Base-by-base conservation (phyloP, 1,140 invertebrate genomes). In the Listronotus oregonensis region DNA sequence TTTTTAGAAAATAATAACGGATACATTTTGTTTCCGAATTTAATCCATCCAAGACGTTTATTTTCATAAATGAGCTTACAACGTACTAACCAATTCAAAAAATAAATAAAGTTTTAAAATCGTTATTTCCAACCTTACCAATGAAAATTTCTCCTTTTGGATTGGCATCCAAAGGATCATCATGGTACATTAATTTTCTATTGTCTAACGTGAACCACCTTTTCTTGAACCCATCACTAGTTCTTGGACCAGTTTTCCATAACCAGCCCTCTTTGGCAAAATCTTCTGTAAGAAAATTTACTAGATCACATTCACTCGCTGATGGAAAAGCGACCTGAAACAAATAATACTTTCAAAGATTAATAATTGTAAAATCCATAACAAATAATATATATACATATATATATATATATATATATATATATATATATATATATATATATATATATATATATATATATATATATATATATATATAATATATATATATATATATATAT, bases 101-200 rank as follows among this genome's bases (percentile, higher is more conserved):
- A n/a, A n/a, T n/a, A n/a, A n/a, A n/a, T n/a, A 27, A 27, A 27
- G 2, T 27, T 27, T 27, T 5, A 27, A 27, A 27, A 27, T 27
- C 5, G 21, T 27, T 3, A 27, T 8, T 34, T 31, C 40, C 5
- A 34, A n/a, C 72, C 77, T 75, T 69, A 84, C 83, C 86, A 66
- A 96, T 81, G 78, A 94, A 95, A 64, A 96, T 91, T 83, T 96
- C 93, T 60, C 93, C 93, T 82, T 94, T 95, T 0, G 94, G 90
- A 81, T 91, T 90, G 0, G 93, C 89, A 77, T 93, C 90, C 83
- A 88, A 71, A 0, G 91, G 89, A 76, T 94, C 91, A 75, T 93
- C 90, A 71, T 93, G 90, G 74, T 95, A 96, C 92, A 95, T 95
- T 21, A 97, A 81, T 80, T 95, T 95, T 54, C 93, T 85, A 68